A percentile compares a stretch with the other conserved stretches of the same genome.
These are phyloP conservation scores for Cossypha polioptera DNA, from an alignment of 2,797 vertebrate genomes.

Conservation along the genomic window DNA sequence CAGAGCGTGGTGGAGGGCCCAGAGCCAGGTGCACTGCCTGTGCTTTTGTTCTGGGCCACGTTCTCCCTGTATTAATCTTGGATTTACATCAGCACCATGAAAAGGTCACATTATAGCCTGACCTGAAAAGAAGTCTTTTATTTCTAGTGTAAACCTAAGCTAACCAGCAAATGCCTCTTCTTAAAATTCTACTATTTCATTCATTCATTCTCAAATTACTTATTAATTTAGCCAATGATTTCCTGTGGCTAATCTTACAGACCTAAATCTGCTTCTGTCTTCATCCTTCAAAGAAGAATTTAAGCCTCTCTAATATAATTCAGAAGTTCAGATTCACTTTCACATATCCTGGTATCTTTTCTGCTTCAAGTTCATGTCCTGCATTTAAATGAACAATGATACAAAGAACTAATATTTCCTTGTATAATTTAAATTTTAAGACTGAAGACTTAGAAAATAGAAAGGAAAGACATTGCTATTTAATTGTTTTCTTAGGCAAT, in stretches of 20 bases:
- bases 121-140: neutral
- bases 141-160: conserved; percentile 7
- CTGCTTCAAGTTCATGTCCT: conserved; percentile 24
- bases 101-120: neutral
- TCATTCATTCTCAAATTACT: conserved; percentile 46
- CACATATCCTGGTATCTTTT: conserved; percentile 45
- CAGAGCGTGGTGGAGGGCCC: neutral
- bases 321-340: conserved; percentile 45
- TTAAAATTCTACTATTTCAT: conserved; percentile 28
- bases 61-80: neutral
- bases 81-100: neutral
- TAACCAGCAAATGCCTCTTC: neutral
- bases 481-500: neutral
- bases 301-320: conserved; percentile 62
- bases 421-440: conserved; percentile 11
- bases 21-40: rapidly evolving
- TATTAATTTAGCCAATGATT: conserved; percentile 62
- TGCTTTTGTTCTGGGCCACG: neutral
- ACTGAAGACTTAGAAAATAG: neutral
- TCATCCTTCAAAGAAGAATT: conserved; percentile 53
- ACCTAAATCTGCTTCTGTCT: conserved; percentile 42
- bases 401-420: conserved; percentile 43
- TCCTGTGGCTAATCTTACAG: conserved; percentile 59
- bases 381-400: conserved; percentile 57
- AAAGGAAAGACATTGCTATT: neutral